Conservation (phyloP, 2,888 invertebrate genomes). For the Patella pellucida region DNA sequence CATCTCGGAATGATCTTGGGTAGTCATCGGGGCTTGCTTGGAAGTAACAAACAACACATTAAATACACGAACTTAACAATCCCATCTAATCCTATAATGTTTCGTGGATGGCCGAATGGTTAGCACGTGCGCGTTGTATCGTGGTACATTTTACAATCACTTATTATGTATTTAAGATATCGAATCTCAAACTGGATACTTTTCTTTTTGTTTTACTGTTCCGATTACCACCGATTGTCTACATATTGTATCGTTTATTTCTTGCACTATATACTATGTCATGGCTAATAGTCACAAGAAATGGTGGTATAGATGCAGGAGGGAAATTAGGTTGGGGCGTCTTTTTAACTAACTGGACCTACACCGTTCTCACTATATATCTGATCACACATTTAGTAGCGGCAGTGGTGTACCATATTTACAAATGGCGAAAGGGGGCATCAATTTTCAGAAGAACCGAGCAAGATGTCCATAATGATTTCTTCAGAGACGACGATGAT, state of each 20-base stretch:
- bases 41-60: too few relatives aligned
- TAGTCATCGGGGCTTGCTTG: too few relatives aligned
- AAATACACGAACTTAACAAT: too few relatives aligned
- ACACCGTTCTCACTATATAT: constrained; percentile 53
- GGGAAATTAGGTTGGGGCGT: constrained; percentile 38
- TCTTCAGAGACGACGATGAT: not conserved
- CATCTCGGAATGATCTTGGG: too few relatives aligned
- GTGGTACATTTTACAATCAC: rapidly evolving
- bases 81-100: too few relatives aligned
- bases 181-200: too few relatives aligned
- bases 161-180: too few relatives aligned
- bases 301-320: too few relatives aligned
- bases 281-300: not conserved
- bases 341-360: constrained; percentile 67
- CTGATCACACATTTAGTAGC: constrained; percentile 43
- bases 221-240: not conserved
- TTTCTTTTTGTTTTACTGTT: not conserved
- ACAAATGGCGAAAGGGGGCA: constrained; percentile 24
- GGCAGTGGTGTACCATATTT: constrained; percentile 32
- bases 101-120: too few relatives aligned
- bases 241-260: not conserved
- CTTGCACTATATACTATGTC: not conserved
- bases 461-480: not conserved
- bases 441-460: not conserved
- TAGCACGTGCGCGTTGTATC: too few relatives aligned